These are phyloP conservation scores for Sapajus apella DNA, from an alignment of 2,113 vertebrate species.

Conservation along the genomic window DNA sequence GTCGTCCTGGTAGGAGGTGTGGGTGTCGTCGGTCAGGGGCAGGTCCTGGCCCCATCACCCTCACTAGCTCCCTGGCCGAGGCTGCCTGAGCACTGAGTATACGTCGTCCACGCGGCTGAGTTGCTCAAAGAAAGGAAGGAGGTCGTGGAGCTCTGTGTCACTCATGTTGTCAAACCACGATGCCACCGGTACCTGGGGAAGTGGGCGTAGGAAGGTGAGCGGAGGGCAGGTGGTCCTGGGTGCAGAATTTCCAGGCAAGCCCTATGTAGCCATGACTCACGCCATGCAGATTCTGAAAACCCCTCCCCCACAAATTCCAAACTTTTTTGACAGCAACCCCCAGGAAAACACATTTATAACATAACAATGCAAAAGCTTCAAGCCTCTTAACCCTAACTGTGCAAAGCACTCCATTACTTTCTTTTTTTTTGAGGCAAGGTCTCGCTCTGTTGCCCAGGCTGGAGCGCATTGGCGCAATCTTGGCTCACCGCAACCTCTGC, in stretches of 20 bases:
- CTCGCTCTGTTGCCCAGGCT: background rate
- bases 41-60: slow-evolving; percentile 81
- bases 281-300: background rate
- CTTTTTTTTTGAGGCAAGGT: background rate
- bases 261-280: background rate
- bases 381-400: background rate
- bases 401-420: background rate
- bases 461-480: background rate
- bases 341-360: background rate
- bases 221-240: background rate
- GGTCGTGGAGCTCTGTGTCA: slow-evolving; percentile 96
- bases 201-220: background rate
- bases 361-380: background rate
- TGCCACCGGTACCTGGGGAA: slow-evolving; percentile 92
- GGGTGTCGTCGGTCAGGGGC: slow-evolving; percentile 20
- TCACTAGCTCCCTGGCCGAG: slow-evolving; percentile 92
- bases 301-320: background rate
- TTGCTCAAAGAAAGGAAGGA: slow-evolving; percentile 97
- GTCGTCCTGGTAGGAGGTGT: background rate
- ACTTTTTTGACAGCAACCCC: background rate
- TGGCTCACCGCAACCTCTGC: background rate
- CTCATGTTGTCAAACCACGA: slow-evolving; percentile 99
- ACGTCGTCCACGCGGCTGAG: slow-evolving; percentile 95
- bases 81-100: slow-evolving; percentile 93
- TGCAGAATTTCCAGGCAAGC: background rate